phyloP scores from a whole-genome alignment of 2,888 invertebrate genomes.

The Nemoura dubitans region DNA sequence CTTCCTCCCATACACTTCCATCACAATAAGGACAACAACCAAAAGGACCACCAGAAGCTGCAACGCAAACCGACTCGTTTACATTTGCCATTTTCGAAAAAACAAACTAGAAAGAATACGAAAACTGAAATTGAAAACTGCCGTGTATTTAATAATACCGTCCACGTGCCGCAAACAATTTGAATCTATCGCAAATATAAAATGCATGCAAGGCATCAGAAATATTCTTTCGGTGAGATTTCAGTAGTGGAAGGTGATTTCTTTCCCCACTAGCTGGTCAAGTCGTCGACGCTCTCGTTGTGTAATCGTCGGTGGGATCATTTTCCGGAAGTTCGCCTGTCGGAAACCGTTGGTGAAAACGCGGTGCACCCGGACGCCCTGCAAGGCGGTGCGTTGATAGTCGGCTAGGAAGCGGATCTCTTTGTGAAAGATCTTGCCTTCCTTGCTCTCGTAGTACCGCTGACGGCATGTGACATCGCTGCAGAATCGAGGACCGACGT shows the following conservation, averaged over 20 bases:
- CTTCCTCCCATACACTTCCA: slow-evolving; percentile 24
- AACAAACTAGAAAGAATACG: background rate
- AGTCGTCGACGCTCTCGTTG: background rate
- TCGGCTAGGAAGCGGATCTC: slow-evolving; percentile 33
- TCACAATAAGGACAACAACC: background rate
- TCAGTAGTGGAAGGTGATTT: background rate
- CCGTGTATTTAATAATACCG: background rate
- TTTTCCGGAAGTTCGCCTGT: background rate
- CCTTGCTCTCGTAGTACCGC: background rate
- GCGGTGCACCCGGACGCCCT: slow-evolving; percentile 38
- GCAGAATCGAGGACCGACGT: background rate
- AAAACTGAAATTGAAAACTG: background rate
- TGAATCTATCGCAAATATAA: background rate
- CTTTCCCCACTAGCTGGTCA: background rate
- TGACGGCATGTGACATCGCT: background rate
- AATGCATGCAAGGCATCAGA: background rate
- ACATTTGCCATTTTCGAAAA: background rate
- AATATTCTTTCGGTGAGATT: background rate
- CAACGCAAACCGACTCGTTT: background rate
- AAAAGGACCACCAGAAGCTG: background rate
- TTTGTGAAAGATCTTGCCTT: background rate
- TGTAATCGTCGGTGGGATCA: background rate
- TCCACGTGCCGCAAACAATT: background rate
- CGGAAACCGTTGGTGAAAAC: slow-evolving; percentile 19
- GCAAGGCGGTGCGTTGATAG: slow-evolving; percentile 36